These are phyloP conservation scores for Polyommatus iphigenia DNA, from an alignment of 2,888 invertebrate genomes.

Conservation along the genomic window DNA sequence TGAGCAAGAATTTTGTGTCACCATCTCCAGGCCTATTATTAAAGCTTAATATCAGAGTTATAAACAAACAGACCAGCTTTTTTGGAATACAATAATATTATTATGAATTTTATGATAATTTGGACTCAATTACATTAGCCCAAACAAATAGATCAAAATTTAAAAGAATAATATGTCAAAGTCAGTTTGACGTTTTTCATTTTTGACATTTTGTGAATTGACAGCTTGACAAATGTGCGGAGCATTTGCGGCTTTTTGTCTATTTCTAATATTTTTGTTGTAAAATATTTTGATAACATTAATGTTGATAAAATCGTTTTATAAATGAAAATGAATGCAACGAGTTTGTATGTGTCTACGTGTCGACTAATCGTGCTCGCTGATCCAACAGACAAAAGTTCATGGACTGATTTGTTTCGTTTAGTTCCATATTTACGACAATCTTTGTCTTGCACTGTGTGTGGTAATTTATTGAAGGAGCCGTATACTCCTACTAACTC, in stretches of 20 bases:
- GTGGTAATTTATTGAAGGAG: conserved; percentile 89
- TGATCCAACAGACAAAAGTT: conserved; percentile 84
- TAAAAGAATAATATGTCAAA: conserved; percentile 25
- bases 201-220: conserved; percentile 44
- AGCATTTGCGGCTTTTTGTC: conserved; percentile 73
- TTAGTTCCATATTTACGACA: conserved; percentile 92
- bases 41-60: no score
- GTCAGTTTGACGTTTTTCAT: conserved; percentile 32
- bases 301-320: conserved; percentile 52
- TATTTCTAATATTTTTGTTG: conserved; percentile 58
- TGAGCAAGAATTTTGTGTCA: no score
- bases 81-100: no score
- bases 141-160: neutral
- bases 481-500: conserved; percentile 89
- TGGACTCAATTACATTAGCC: neutral
- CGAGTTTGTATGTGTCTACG: conserved; percentile 89
- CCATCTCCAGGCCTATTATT: no score
- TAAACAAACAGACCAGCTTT: no score
- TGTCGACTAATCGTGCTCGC: conserved; percentile 89
- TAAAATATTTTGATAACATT: conserved; percentile 64
- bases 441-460: conserved; percentile 93
- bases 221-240: conserved; percentile 43
- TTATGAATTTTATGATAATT: no score
- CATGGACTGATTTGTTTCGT: conserved; percentile 90
- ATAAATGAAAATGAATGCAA: conserved; percentile 85